Percentiles rank a stretch among this genome's conserved stretches.
phyloP scores from a whole-genome alignment of 2,797 vertebrate species.

The Cossypha niveicapilla region DNA sequence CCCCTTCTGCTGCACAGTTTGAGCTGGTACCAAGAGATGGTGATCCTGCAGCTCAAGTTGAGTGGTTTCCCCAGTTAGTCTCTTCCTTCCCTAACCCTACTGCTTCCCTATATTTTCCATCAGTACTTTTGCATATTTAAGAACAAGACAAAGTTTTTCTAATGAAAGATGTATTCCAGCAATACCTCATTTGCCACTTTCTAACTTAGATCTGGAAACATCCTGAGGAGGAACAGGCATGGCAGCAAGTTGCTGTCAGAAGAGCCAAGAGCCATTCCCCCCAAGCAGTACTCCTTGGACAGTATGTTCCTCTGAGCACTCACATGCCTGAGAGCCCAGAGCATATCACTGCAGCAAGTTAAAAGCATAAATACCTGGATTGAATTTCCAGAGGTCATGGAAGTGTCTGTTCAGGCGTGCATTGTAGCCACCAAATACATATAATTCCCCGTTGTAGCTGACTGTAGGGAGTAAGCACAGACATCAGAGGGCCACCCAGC shows the following conservation, averaged over 20 bases:
- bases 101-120: not conserved
- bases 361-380: conserved; percentile 82
- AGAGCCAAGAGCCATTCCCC: not conserved
- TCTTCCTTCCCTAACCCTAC: not conserved
- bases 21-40: not conserved
- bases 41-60: not conserved
- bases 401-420: conserved; percentile 95
- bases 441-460: conserved; percentile 91
- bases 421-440: conserved; percentile 97
- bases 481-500: not conserved
- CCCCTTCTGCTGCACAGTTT: not conserved
- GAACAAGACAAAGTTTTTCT: not conserved
- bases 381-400: conserved; percentile 98
- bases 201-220: not conserved
- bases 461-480: conserved; percentile 74
- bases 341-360: not conserved
- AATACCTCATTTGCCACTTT: not conserved
- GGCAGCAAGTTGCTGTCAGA: not conserved
- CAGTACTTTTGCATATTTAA: not conserved
- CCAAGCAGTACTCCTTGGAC: not conserved
- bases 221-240: not conserved
- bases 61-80: not conserved
- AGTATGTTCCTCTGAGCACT: not conserved
- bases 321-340: not conserved
- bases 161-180: not conserved